These are phyloP conservation scores for Campoplex capitator DNA, from an alignment of 2,888 invertebrate species.

Conservation along the genomic window DNA sequence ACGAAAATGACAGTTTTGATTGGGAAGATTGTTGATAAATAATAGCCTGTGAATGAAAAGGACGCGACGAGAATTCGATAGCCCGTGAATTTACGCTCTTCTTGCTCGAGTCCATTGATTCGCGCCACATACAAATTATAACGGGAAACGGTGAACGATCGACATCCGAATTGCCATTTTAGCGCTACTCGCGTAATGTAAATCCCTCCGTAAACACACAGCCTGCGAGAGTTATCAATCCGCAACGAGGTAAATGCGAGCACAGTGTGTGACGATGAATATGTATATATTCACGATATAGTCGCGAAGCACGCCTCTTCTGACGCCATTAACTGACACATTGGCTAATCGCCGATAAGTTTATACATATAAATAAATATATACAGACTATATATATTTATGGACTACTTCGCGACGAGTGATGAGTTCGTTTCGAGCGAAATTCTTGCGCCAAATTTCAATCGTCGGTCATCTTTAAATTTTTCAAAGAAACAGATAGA, in stretches of 20 bases:
- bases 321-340: slow-evolving; percentile 46
- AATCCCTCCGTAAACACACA: slow-evolving; percentile 18
- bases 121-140: slow-evolving; percentile 22
- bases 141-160: slow-evolving; percentile 61
- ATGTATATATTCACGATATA: slow-evolving; percentile 38
- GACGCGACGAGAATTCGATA: not conserved
- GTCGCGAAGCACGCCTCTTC: slow-evolving; percentile 17
- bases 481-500: not conserved
- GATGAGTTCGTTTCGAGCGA: not conserved
- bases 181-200: slow-evolving; percentile 20
- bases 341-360: slow-evolving; percentile 51
- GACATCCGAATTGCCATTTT: slow-evolving; percentile 67
- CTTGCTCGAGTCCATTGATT: not conserved
- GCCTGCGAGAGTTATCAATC: slow-evolving; percentile 59
- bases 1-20: not conserved
- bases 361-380: slow-evolving; percentile 1
- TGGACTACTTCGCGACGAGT: too few species aligned
- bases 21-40: not conserved
- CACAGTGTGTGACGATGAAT: not conserved
- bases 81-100: not conserved
- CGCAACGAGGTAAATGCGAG: slow-evolving; percentile 17
- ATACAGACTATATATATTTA: not conserved
- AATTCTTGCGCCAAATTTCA: not conserved
- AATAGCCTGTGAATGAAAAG: not conserved
- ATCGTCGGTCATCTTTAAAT: not conserved